Evolutionary conservation across 2,113 vertebrate species (phyloP).

Genomic region (Malurus melanocephalus): DNA sequence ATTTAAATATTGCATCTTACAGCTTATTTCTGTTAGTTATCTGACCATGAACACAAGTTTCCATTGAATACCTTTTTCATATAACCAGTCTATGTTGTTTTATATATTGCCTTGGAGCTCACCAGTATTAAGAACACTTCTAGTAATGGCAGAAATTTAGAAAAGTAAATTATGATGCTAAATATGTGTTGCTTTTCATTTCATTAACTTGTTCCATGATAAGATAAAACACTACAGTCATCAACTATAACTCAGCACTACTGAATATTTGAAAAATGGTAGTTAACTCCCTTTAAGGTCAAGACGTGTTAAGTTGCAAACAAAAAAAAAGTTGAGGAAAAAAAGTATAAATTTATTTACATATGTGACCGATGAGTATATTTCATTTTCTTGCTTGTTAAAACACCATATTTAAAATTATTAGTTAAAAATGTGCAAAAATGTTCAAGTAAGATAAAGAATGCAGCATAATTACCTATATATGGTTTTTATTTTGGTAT

Average conservation of each 20-base stretch:
- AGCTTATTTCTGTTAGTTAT: constrained; percentile 23
- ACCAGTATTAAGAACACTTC: constrained; percentile 53
- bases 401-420: constrained; percentile 3
- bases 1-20: constrained; percentile 23
- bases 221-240: constrained; percentile 51
- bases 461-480: not conserved
- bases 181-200: constrained; percentile 64
- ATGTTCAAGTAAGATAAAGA: constrained; percentile 25
- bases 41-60: constrained; percentile 22
- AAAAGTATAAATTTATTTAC: not conserved
- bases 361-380: not conserved
- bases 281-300: not conserved
- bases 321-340: not conserved
- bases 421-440: constrained; percentile 14
- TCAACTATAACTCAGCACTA: constrained; percentile 47
- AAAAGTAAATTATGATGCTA: constrained; percentile 34
- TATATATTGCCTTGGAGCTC: constrained; percentile 59
- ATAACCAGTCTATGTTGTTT: constrained; percentile 66
- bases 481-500: not conserved
- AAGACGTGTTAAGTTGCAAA: constrained; percentile 11
- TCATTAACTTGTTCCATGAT: constrained; percentile 58
- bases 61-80: constrained; percentile 30
- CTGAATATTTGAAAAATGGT: constrained; percentile 8
- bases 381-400: constrained; percentile 19
- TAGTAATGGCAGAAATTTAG: constrained; percentile 34